These are phyloP conservation scores for Drosophila pandora DNA, from an alignment of 1,140 invertebrate genomes.

Conservation along the genomic window DNA sequence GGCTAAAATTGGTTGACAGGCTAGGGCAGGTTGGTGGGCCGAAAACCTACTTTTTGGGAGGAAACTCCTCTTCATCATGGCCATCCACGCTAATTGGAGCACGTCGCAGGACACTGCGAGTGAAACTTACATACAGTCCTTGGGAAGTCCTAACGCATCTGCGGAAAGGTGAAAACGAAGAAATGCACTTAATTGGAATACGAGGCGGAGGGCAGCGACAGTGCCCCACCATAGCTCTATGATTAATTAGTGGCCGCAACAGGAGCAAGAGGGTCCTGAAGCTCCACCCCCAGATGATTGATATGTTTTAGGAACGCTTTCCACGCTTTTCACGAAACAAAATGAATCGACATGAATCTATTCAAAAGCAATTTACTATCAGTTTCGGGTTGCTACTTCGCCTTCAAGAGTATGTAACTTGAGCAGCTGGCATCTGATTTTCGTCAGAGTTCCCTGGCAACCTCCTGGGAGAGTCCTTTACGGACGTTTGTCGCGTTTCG, in stretches of 20 bases:
- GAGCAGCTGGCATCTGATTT: slow-evolving; percentile 23
- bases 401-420: slow-evolving; percentile 6
- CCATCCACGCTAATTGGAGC: slow-evolving; percentile 74
- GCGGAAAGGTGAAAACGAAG: slow-evolving; percentile 46
- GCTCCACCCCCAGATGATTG: slow-evolving; percentile 18
- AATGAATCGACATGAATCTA: slow-evolving; percentile 11
- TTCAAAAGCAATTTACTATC: slow-evolving; percentile 2
- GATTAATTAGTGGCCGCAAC: slow-evolving; percentile 65
- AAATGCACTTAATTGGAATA: slow-evolving; percentile 77
- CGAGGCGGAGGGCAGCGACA: slow-evolving; percentile 12
- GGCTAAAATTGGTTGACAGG: slow-evolving; percentile 27
- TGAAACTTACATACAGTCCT: background rate
- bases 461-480: slow-evolving; percentile 2
- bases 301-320: slow-evolving; percentile 9
- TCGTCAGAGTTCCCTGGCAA: slow-evolving; percentile 5
- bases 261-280: background rate
- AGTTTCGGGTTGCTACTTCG: background rate
- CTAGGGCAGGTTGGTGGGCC: slow-evolving; percentile 12
- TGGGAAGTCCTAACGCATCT: background rate
- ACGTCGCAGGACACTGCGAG: slow-evolving; percentile 45
- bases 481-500: slow-evolving; percentile 30
- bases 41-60: slow-evolving; percentile 34
- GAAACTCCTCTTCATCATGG: slow-evolving; percentile 13
- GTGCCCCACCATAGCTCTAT: slow-evolving; percentile 39
- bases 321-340: background rate